Evolutionary conservation across 2,888 invertebrate species (phyloP).

Genomic region (Zele albiditarsus): DNA sequence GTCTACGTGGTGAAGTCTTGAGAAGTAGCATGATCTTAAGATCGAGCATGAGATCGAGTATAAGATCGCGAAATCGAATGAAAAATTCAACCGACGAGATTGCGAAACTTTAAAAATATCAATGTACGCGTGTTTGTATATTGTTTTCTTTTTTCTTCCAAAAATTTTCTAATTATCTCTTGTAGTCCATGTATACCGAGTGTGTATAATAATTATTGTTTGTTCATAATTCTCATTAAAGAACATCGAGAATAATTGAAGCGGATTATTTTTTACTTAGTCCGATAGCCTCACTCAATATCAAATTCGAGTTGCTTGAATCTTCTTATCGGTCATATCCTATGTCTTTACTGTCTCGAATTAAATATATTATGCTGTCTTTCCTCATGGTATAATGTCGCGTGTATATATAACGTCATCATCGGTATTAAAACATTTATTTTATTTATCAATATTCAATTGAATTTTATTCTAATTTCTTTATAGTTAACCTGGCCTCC

Average conservation of each 20-base stretch:
- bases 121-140: constrained; percentile 1
- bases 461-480: too few species aligned
- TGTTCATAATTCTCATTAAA: neutral
- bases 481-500: too few species aligned
- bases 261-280: neutral
- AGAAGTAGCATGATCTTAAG: constrained; percentile 76
- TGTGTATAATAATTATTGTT: neutral
- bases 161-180: neutral
- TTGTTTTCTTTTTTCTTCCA: neutral
- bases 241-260: neutral
- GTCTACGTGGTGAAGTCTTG: constrained; percentile 79
- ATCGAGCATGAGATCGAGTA: constrained; percentile 71
- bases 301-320: neutral
- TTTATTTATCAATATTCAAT: too few species aligned
- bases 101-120: constrained; percentile 56
- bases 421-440: too few species aligned
- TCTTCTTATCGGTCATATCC: neutral
- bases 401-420: neutral
- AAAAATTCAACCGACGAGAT: constrained; percentile 58
- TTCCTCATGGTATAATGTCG: neutral
- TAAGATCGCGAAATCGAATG: constrained; percentile 71
- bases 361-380: neutral
- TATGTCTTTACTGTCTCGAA: neutral
- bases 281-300: neutral
- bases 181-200: too few species aligned